A percentile compares a stretch with the other conserved stretches of the same genome.
These are phyloP conservation scores for Dendrolimus houi DNA, from an alignment of 2,888 invertebrate species.

Conservation along the genomic window DNA sequence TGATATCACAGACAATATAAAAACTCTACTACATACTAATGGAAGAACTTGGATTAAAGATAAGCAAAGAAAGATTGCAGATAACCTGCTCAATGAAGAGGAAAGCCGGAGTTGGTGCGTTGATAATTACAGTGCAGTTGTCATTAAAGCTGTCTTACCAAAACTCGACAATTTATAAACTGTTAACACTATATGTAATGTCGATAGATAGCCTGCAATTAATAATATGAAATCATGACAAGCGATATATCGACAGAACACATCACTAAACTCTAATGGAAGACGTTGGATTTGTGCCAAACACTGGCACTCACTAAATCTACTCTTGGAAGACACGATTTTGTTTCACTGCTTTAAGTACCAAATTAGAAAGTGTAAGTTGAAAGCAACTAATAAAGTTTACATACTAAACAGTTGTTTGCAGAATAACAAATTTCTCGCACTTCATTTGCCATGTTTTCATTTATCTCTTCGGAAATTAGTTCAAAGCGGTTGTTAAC, in stretches of 20 bases:
- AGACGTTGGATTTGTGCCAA: constrained; percentile 49
- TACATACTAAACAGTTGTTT: constrained; percentile 63
- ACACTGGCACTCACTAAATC: constrained; percentile 47
- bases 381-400: constrained; percentile 49
- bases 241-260: constrained; percentile 29
- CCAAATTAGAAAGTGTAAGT: constrained; percentile 31
- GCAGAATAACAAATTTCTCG: constrained; percentile 71
- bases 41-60: constrained; percentile 60
- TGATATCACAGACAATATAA: constrained; percentile 57
- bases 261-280: constrained; percentile 67
- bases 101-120: constrained; percentile 54
- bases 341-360: constrained; percentile 68
- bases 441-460: constrained; percentile 77
- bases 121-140: constrained; percentile 65
- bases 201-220: constrained; percentile 24
- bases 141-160: constrained; percentile 74
- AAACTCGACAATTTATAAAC: constrained; percentile 61
- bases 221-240: constrained; percentile 34
- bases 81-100: constrained; percentile 20
- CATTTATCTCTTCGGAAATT: constrained; percentile 54
- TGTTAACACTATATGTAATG: constrained; percentile 50
- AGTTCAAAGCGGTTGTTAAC: constrained; percentile 59
- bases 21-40: constrained; percentile 45
- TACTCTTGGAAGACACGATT: constrained; percentile 72
- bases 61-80: constrained; percentile 16